Base-by-base conservation (phyloP, 2,888 invertebrate species). In the Philopedon plagiatum region DNA sequence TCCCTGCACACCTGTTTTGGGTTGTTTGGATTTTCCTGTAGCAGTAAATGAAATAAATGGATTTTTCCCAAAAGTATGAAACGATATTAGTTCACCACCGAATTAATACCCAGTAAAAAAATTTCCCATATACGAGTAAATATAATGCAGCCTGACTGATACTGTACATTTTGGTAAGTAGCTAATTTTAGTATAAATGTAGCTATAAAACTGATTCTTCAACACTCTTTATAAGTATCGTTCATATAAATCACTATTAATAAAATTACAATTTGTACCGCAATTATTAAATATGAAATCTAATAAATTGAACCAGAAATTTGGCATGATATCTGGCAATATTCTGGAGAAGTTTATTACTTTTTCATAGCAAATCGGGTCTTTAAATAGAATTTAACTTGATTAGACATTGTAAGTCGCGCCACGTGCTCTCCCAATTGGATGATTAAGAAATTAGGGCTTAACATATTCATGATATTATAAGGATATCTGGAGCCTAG, bases 321-420 rank as follows among this genome's bases (percentile, higher is more conserved):
- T 51, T 51, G 51, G 51, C 51, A 51, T 51, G 51, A 51, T 51
- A 26, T 29, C 51, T 29, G 13, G 29, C 51, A 29, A 51, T 51
- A 26, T 26, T 29, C 51, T 29, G 51, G n/a, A 51, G 26, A 51
- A 51, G 51, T 51, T 51, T 51, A 51, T 51, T 51, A 51, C 51
- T 51, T 51, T 51, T 51, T 51, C 29, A 29, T 26, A 29, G 26
- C 26, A 29, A 29, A 51, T 23, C 13, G 8, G n/a, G 26, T 26
- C 51, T 51, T 51, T 13, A 29, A 51, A 51, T 51, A 51, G 51
- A 51, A 51, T 15, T 51, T 51, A 29, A 29, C 29, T 51, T 51
- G 51, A 51, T 51, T 51, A 51, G 15, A 51, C 51, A 51, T 51
- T 51, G 21, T 51, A 29, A 51, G 51, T 29, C 13, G 29, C 13